Evolutionary conservation across 2,113 vertebrate species (phyloP).

Genomic region (Vimba vimba): DNA sequence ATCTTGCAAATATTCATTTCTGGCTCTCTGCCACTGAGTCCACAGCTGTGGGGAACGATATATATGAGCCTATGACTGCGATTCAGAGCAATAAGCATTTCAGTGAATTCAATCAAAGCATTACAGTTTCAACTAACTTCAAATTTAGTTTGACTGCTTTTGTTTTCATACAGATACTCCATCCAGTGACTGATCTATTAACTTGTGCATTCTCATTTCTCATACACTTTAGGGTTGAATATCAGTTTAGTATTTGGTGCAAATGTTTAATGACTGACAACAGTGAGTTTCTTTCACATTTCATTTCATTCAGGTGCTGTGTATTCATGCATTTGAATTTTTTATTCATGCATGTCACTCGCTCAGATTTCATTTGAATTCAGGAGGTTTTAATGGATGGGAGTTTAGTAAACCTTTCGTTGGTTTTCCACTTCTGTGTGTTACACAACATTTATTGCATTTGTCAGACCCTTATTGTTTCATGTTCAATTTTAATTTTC

Average conservation of each 20-base stretch:
- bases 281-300: not conserved
- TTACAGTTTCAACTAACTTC: not conserved
- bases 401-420: not conserved
- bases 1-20: conserved; percentile 54
- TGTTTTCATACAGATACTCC: not conserved
- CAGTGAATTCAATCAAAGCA: not conserved
- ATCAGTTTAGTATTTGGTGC: not conserved
- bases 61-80: not conserved
- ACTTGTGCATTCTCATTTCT: not conserved
- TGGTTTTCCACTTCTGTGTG: not conserved
- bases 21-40: not conserved
- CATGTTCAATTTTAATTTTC: not conserved
- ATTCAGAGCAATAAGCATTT: not conserved
- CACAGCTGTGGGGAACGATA: not conserved
- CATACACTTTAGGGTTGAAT: not conserved
- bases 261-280: not conserved
- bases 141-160: not conserved
- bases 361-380: not conserved
- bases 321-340: not conserved
- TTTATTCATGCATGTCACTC: not conserved
- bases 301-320: not conserved
- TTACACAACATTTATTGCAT: not conserved
- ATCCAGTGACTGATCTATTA: not conserved
- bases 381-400: not conserved
- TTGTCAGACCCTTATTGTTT: not conserved